Base-by-base conservation (phyloP, 2,888 invertebrate genomes). In the Callyntrura sp. region DNA sequence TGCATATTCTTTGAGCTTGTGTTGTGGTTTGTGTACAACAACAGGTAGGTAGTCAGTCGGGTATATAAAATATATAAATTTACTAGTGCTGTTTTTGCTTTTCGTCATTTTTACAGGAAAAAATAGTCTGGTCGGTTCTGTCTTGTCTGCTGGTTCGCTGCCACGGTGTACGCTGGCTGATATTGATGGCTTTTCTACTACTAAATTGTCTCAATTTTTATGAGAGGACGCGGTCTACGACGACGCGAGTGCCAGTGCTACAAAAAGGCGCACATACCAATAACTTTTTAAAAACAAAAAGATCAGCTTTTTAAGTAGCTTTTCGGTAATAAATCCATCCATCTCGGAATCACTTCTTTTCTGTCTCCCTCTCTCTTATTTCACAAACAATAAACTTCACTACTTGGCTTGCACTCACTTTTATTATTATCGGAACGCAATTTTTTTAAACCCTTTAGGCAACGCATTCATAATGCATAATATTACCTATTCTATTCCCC, bases 251-350 rank as follows among this genome's bases (percentile, higher is more conserved):
- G 70, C 43, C 12, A 88, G 88, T 89, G 68, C 25, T 81, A 76
- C 25, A 60, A 23, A 48, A 81, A 12, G 82, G 70, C 81, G 87
- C 87, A 87, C 87, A 87, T 82, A 81, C 87, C 87, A 87, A 76
- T 48, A 45, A 83, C 28, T 83, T 57, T 68, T 45, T 48, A 12
- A 79, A 65, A 51, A 62, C 23, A 76, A 76, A 48, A 78, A 43
- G 73, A 12, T 3, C 17, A 25, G 14, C 45, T 17, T 85, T 57
- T 73, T 43, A 60, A 60, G n/a, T n/a, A n/a, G 35, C 70, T 43
- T 85, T 89, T 85, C 35, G 85, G 85, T 90, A 81, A 90, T 90
- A 90, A 90, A 90, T 90, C 85, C 73, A 85, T 85, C 85, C 85
- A 85, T 85, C 84, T 85, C 45, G 12, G 25, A 35, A 85, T 60